These are phyloP conservation scores for Abscondita cerata DNA, from an alignment of 2,888 invertebrate genomes.

Conservation along the genomic window DNA sequence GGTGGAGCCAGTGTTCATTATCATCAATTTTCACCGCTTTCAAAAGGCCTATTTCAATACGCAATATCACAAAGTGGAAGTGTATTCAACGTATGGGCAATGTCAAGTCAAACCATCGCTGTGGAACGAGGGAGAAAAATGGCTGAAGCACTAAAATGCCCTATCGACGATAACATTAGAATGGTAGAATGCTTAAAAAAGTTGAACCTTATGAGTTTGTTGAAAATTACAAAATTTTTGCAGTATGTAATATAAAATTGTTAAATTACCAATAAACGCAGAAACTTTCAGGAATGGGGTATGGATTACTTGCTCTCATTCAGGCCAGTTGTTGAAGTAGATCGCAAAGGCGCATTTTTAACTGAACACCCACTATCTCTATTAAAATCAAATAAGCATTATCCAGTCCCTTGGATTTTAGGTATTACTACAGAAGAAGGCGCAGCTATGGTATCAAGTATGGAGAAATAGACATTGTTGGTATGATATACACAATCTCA, in stretches of 20 bases:
- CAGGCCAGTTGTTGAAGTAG: conserved; percentile 76
- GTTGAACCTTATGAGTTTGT: conserved; percentile 53
- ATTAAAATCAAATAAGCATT: conserved; percentile 60
- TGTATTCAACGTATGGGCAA: neutral
- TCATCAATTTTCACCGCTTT: conserved; percentile 54
- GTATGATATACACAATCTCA: neutral
- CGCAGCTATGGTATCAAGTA: conserved; percentile 67
- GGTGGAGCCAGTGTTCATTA: conserved; percentile 56
- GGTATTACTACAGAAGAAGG: conserved; percentile 80
- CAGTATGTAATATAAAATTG: no score
- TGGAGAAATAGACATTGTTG: no score
- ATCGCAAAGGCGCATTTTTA: conserved; percentile 72
- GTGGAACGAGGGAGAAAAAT: conserved; percentile 65
- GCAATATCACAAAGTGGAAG: conserved; percentile 68
- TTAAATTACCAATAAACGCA: neutral
- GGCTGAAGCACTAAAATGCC: conserved; percentile 68
- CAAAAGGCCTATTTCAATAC: conserved; percentile 49
- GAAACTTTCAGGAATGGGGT: conserved; percentile 69
- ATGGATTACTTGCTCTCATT: conserved; percentile 82
- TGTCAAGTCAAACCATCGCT: conserved; percentile 63
- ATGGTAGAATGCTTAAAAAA: conserved; percentile 69
- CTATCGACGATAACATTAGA: conserved; percentile 58
- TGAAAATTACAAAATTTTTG: neutral
- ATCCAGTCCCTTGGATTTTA: conserved; percentile 72
- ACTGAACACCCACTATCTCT: conserved; percentile 66